Conservation (phyloP, 2,888 invertebrate species). For the Drosophila nigritarsus region DNA sequence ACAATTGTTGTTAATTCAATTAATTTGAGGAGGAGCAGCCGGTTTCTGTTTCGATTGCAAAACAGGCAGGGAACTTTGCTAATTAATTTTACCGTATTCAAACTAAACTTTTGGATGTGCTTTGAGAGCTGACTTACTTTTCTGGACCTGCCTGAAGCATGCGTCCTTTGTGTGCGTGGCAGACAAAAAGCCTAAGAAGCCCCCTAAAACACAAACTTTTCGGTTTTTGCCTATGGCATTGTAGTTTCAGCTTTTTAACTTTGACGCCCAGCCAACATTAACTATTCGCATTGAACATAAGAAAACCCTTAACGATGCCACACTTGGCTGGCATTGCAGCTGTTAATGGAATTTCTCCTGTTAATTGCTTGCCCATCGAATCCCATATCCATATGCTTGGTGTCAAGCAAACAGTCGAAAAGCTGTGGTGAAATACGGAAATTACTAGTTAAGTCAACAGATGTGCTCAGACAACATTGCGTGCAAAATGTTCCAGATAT, state of each 20-base stretch:
- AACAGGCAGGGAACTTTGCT: conserved; percentile 46
- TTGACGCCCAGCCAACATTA: not conserved
- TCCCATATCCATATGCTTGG: conserved; percentile 2
- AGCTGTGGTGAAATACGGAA: not conserved
- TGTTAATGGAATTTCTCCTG: conserved; percentile 34
- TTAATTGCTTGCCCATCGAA: not conserved
- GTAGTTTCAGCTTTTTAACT: conserved; percentile 22
- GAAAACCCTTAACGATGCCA: conserved; percentile 11
- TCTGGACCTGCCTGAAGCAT: not conserved
- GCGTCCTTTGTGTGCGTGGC: conserved; percentile 30
- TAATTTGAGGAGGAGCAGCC: conserved; percentile 28
- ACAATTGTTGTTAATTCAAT: conserved; percentile 41
- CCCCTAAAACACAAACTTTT: not conserved
- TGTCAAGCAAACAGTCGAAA: not conserved
- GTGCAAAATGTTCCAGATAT: not conserved
- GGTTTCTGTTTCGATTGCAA: conserved; percentile 7
- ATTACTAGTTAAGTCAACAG: conserved; percentile 2
- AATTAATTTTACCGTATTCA: conserved; percentile 63
- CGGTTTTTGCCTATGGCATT: conserved; percentile 21
- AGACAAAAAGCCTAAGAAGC: not conserved
- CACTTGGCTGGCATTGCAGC: conserved; percentile 1
- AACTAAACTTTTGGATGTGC: conserved; percentile 52
- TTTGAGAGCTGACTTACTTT: conserved; percentile 19
- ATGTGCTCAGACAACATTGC: conserved; percentile 4
- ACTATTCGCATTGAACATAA: not conserved